A percentile compares a stretch with the other conserved stretches of the same genome.
Conservation (phyloP, 2,888 invertebrate species). For the Rhyacophila evoluta region DNA sequence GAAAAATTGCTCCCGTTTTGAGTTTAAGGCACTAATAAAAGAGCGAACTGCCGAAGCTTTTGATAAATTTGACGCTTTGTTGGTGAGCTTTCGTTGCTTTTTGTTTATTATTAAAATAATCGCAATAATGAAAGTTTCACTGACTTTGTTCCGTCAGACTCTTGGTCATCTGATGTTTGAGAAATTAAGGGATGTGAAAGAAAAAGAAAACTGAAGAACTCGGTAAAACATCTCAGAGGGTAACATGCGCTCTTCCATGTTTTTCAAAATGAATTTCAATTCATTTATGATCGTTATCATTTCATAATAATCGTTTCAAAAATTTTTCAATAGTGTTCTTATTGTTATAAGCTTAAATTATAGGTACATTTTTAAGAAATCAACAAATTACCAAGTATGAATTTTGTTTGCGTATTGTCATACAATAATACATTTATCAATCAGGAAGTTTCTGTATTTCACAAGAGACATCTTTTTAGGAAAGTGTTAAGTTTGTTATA, state of each 20-base stretch:
- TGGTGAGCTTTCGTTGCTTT: conserved; percentile 6
- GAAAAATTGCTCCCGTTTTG: conserved; percentile 43
- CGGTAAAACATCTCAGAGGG: background rate
- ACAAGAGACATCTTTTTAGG: too few species aligned
- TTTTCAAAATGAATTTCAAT: background rate
- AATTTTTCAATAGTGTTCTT: too few species aligned
- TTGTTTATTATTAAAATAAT: conserved; percentile 31
- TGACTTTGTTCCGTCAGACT: background rate
- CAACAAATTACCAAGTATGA: too few species aligned
- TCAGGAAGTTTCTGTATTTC: too few species aligned
- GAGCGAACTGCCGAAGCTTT: conserved; percentile 40
- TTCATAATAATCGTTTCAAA: too few species aligned
- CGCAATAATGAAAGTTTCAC: conserved; percentile 26
- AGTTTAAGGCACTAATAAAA: conserved; percentile 42
- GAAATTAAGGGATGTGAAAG: background rate
- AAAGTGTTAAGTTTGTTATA: too few species aligned
- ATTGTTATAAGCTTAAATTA: too few species aligned
- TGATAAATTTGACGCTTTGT: conserved; percentile 41
- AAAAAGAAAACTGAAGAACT: background rate
- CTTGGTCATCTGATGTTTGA: background rate
- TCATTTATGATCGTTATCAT: too few species aligned
- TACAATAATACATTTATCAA: too few species aligned
- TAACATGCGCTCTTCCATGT: background rate
- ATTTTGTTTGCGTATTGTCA: too few species aligned
- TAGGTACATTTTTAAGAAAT: too few species aligned